Conservation (phyloP, 2,797 vertebrate genomes). For the Platyrinchus mystaceus region DNA sequence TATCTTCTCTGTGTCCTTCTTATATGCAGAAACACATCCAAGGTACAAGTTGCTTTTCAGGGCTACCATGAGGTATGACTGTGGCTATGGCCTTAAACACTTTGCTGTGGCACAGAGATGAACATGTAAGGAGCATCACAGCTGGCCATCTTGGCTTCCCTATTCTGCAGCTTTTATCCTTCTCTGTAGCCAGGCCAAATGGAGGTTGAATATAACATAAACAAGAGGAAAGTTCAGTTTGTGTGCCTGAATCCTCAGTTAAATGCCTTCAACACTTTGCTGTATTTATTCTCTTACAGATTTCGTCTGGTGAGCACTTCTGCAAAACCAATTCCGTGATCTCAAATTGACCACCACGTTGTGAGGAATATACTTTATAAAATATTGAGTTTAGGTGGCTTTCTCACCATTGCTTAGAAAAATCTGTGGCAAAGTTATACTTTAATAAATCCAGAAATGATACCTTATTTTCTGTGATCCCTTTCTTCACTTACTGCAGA, state of each 20-base stretch:
- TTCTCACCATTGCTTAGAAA: not conserved
- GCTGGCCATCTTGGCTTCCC: not conserved
- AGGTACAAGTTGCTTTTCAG: not conserved
- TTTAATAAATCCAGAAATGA: not conserved
- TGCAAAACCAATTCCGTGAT: not conserved
- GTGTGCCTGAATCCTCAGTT: not conserved
- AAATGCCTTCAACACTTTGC: not conserved
- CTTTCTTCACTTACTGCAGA: not conserved
- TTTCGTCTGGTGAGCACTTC: not conserved
- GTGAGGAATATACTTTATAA: not conserved
- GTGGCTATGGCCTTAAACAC: not conserved
- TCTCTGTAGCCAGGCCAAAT: not conserved
- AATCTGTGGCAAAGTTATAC: not conserved
- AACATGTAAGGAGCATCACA: not conserved
- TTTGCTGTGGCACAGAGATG: not conserved
- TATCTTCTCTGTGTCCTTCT: not conserved
- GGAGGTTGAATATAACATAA: not conserved
- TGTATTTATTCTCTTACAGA: not conserved
- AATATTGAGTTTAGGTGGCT: not conserved
- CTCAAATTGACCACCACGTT: not conserved
- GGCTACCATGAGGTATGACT: not conserved
- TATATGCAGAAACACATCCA: not conserved
- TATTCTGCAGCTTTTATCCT: not conserved
- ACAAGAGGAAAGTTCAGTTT: not conserved
- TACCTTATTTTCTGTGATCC: not conserved